Base-by-base conservation (phyloP, 2,888 invertebrate genomes). In the Eulithis prunata region DNA sequence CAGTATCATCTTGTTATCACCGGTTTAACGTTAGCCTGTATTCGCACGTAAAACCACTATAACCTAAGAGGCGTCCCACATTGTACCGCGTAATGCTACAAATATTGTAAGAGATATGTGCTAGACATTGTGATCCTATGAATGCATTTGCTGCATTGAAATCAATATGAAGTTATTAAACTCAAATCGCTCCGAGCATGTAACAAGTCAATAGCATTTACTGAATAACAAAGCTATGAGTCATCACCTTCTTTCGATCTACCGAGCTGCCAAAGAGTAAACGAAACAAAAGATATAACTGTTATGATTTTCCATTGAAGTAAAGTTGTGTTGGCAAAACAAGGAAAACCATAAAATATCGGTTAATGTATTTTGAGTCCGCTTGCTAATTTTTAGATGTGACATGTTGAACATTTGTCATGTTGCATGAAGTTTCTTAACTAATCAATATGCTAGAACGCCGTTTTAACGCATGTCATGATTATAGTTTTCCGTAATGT, bases 51-150 rank as follows among this genome's bases (percentile, higher is more conserved):
- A 13, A 63, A 55, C 76, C 79, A 79, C 81, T 84, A 83, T 79
- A 78, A 81, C 75, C 84, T 79, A 83, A 80, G 81, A 75, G 83
- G 83, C 80, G 79, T 78, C 77, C 71, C 77, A 74, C 78, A 74
- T 79, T 78, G 74, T 68, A 78, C 76, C 77, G 77, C 74, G 65
- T 72, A 68, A 64, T 72, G 66, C 59, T 71, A 66, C 53, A 66
- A 57, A 36, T 13, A 56, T 6, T 65, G 38, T 41, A 60, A 64
- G 46, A 69, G 58, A 67, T 68, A 58, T 61, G 41, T 55, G 51
- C 57, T 53, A 13, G 51, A 65, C 66, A 64, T n/a, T 49, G 57
- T 69, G 55, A 65, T 67, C 70, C 64, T 70, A 70, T 66, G 55
- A 62, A 55, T 52, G 62, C 55, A 59, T 67, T 61, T 61, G 55